Evolutionary conservation across 2,888 invertebrate genomes (phyloP), one percentile per base, ranked within the genome.

Genomic region (Ecdyonurus torrentis): DNA sequence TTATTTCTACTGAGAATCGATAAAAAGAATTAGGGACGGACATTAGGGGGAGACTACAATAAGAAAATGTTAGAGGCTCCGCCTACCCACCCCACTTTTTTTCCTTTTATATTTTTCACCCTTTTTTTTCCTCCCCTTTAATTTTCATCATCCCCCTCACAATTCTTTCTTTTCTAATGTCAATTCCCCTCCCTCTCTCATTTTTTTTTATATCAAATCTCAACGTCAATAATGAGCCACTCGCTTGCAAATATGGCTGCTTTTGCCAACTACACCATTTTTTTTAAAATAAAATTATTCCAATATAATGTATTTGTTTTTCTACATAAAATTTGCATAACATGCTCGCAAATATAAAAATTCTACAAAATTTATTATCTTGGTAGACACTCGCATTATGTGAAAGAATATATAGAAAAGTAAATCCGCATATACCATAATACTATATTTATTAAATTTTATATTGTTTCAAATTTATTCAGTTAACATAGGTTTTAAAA

Each of bases 111-210:
- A 37, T 22, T 55, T 55, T 55, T 55, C 55, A 18, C 55, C 55
- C 55, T 55, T 55, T 55, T 50, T 50, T 55, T 55, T 55, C 55
- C 55, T 20, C 10, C 55, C 55, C 55, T 20, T 55, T 55, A 18
- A 55, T 18, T 55, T 55, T 20, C 55, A 55, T 55, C 55, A 20
- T 55, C 55, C 55, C 55, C 55, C 55, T 55, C 55, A 55, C 55
- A 55, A 55, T 55, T 22, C n/a, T 55, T 55, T 55, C 5, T 20
- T 55, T 18, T 7, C 22, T 55, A 55, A 55, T 55, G 55, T 55
- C 55, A 55, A 55, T 55, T 22, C 55, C 55, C 55, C 55, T 55
- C 55, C 55, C n/a, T 55, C 22, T 55, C 55, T n/a, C n/a, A n/a
- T n/a, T n/a, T n/a, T n/a, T n/a, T n/a, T 20, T 55, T 55, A 10